A percentile compares a stretch with the other conserved stretches of the same genome.
These are phyloP conservation scores for Carollia perspicillata DNA, from an alignment of 2,113 vertebrate species.

Conservation along the genomic window DNA sequence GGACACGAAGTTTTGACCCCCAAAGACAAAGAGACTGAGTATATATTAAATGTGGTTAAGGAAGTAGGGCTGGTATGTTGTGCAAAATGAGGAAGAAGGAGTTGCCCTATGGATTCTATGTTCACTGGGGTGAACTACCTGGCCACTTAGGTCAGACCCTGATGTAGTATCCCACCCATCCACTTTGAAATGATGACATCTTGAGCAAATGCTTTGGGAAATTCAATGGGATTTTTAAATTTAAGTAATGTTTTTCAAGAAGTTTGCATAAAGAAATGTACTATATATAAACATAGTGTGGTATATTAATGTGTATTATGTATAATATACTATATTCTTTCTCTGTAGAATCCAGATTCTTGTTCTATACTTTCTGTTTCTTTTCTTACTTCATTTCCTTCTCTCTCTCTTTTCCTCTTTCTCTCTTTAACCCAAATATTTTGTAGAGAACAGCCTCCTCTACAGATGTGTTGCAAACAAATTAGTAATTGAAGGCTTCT, in stretches of 20 bases:
- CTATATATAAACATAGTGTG: no score
- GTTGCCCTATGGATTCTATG: background rate
- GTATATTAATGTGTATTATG: background rate
- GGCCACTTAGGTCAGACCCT: fast-evolving
- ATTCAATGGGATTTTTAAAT: background rate
- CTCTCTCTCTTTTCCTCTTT: background rate
- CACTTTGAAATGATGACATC: background rate
- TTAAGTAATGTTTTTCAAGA: slow-evolving; percentile 37
- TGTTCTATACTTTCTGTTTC: background rate
- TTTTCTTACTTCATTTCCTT: background rate
- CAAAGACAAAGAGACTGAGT: background rate
- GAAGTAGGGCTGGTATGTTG: background rate
- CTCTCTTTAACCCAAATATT: background rate
- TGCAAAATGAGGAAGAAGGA: background rate
- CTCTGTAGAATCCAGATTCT: background rate
- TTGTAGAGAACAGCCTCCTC: background rate
- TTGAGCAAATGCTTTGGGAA: background rate
- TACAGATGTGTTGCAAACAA: slow-evolving; percentile 41
- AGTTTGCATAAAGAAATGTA: background rate
- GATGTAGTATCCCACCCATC: background rate
- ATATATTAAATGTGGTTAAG: background rate
- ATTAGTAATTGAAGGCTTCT: slow-evolving; percentile 25
- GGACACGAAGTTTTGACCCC: background rate
- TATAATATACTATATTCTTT: background rate
- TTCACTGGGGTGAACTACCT: background rate